Evolutionary conservation across 2,888 invertebrate genomes (phyloP), one percentile per base, ranked within the genome.

Genomic region (Agriopis marginaria): DNA sequence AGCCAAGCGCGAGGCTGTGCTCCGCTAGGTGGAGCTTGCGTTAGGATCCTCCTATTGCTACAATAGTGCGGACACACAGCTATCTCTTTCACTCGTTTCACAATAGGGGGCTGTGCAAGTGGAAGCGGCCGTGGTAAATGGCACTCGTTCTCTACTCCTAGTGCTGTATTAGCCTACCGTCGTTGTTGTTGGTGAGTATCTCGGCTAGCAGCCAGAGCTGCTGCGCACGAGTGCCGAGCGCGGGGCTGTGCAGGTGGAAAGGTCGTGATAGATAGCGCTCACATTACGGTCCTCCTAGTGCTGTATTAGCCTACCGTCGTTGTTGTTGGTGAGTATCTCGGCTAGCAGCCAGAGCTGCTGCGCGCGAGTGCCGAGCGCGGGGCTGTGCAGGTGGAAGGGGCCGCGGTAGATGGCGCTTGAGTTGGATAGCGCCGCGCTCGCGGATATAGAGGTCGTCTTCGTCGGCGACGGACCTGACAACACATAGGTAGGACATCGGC

Each of bases 301-400:
- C 7, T 14, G 14, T 50, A 51, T 17, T 45, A 9, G 39, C 81
- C 87, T 91, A 98, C 98, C 98, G 83, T 98, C 98, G 76, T 96
- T 96, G 89, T 97, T 97, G 79, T 96, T 96, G 6, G 98, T 98
- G 47, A 96, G 94, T 82, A 98, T 95, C 86, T 97, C 97, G 0
- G 98, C 98, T 73, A 98, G 97, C 0, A 99, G 94, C 99, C 99
- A 99, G 69, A 99, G 89, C 84, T 99, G 99, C 86, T 99, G 99
- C 66, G 97, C 97, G 79, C 99, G 98, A 0, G 98, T 97, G 45
- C 98, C 97, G 86, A 99, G 94, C 23, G 97, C 94, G 0, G 98
- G 98, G 58, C 98, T 98, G 84, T 96, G 96, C 95, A 99, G 95
- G 67, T 96, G 96, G 88, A 97, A 99, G 4, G 99, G 98, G 0